phyloP scores from a whole-genome alignment of 2,888 invertebrate species.

The Hedychridium roseum region DNA sequence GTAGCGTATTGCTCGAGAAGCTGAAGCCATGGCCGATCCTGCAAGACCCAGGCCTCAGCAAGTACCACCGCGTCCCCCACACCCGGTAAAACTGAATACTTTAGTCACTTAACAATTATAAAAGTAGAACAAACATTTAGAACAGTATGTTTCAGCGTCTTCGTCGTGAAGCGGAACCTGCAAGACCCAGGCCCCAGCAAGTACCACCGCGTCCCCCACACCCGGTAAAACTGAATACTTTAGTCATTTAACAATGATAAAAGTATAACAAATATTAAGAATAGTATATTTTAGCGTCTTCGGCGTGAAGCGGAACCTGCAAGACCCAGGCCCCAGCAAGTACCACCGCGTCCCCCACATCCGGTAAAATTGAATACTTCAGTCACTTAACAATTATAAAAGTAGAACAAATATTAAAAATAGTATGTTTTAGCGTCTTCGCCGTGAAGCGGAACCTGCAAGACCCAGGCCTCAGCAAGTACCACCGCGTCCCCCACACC shows the following conservation, averaged over 20 bases:
- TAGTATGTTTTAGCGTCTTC: slow-evolving; percentile 1
- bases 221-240: slow-evolving; percentile 17
- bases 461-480: slow-evolving; percentile 13
- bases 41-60: slow-evolving; percentile 12
- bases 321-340: too few relatives aligned
- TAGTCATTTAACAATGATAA: too few relatives aligned
- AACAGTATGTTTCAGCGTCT: slow-evolving; percentile 17
- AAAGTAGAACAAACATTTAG: neutral
- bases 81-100: slow-evolving; percentile 8
- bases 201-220: slow-evolving; percentile 3
- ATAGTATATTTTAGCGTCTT: slow-evolving; percentile 15
- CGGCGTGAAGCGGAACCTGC: slow-evolving; percentile 18
- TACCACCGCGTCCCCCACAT: slow-evolving; percentile 16
- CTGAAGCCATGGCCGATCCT: too few relatives aligned
- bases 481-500: slow-evolving; percentile 25
- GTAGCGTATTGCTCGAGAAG: slow-evolving; percentile 13
- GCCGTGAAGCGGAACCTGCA: slow-evolving; percentile 19
- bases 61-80: slow-evolving; percentile 11
- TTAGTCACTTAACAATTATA: neutral
- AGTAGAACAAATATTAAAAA: neutral
- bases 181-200: neutral
- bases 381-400: too few relatives aligned
- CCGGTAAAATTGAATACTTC: slow-evolving; percentile 12
- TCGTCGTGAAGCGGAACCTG: slow-evolving; percentile 23
- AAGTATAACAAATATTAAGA: too few relatives aligned